Evolutionary conservation across 2,113 vertebrate genomes (phyloP).

Genomic region (Caloenas nicobarica): DNA sequence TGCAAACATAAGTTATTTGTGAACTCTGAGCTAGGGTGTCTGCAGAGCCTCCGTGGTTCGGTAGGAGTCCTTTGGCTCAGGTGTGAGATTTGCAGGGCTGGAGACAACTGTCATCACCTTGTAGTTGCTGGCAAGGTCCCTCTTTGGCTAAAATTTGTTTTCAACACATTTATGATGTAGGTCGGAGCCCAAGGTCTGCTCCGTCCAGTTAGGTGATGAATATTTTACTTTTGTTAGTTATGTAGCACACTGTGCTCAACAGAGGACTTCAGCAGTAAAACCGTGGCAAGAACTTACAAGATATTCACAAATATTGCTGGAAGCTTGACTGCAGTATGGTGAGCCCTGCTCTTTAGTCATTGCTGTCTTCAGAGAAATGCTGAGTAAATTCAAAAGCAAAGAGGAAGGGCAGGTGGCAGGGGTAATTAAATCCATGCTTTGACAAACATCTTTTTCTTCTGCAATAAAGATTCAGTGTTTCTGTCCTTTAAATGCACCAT

Average conservation of each 20-base stretch:
- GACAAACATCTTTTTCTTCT: not conserved
- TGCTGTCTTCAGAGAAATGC: not conserved
- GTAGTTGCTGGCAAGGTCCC: not conserved
- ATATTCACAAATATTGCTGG: not conserved
- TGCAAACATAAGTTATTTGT: not conserved
- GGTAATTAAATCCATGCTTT: not conserved
- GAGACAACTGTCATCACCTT: not conserved
- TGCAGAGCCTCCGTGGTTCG: not conserved
- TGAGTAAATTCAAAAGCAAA: not conserved
- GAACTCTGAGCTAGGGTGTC: not conserved
- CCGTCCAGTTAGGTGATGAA: not conserved
- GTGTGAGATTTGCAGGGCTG: not conserved
- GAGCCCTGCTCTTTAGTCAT: not conserved
- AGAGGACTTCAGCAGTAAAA: not conserved
- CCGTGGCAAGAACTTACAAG: accelerated
- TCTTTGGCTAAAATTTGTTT: not conserved
- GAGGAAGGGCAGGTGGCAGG: not conserved
- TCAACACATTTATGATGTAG: not conserved
- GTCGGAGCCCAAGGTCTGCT: not conserved
- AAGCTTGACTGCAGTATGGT: not conserved
- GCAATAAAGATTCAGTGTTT: not conserved
- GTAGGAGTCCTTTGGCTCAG: not conserved
- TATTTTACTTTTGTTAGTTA: not conserved
- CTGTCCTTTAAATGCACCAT: not conserved
- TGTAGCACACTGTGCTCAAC: accelerated